Percentiles rank a stretch among this genome's conserved stretches.
Conservation (phyloP, 2,113 vertebrate genomes). For the Uria aalge region DNA sequence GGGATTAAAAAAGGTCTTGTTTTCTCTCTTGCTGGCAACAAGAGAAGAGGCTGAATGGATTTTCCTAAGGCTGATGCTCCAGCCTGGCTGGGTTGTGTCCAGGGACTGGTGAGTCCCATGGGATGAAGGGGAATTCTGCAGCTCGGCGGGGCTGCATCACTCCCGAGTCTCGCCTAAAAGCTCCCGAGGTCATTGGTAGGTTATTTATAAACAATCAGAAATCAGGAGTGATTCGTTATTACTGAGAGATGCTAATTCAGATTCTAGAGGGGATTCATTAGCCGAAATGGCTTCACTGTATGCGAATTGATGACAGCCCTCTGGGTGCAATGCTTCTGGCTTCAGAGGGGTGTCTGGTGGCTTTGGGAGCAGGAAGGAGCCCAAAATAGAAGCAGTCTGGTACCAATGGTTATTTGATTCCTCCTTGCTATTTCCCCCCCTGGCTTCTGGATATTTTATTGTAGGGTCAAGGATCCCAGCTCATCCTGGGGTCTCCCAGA, state of each 20-base stretch:
- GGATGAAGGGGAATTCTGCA: background rate
- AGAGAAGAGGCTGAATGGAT: background rate
- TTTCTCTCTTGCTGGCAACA: background rate
- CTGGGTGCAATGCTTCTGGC: background rate
- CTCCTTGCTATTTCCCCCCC: background rate
- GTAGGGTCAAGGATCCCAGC: background rate
- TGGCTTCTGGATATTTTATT: background rate
- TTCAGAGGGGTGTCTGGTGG: background rate
- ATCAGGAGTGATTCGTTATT: slow-evolving; percentile 21
- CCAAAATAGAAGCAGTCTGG: background rate
- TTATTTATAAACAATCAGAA: slow-evolving; percentile 43
- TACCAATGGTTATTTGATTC: background rate
- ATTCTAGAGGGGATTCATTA: slow-evolving; percentile 34
- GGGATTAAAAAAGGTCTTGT: background rate
- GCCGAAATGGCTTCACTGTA: background rate
- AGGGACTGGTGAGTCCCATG: rapidly evolving
- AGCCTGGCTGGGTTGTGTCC: background rate
- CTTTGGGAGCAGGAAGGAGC: background rate
- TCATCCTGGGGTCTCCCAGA: background rate
- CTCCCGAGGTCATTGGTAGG: background rate
- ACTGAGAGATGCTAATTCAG: slow-evolving; percentile 3
- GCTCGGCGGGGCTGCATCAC: background rate
- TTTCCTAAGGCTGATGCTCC: background rate
- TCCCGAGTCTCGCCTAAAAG: background rate
- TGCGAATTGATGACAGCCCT: background rate